These are phyloP conservation scores for Synergus umbraculus DNA, from an alignment of 2,888 invertebrate genomes.

Conservation along the genomic window DNA sequence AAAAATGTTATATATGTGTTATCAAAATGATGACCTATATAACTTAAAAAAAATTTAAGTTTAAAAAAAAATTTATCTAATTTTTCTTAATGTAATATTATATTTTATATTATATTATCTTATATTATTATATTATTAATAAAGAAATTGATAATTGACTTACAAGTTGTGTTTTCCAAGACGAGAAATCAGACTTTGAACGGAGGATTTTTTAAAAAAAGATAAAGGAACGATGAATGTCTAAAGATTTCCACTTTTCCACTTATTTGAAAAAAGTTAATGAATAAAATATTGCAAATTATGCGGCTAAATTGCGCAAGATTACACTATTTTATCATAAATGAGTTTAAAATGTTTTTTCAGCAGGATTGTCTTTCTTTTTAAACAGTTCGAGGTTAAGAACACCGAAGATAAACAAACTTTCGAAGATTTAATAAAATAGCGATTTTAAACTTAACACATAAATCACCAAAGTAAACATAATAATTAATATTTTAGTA, in stretches of 20 bases:
- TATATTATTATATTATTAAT: neutral
- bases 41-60: too few species aligned
- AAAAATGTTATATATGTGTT: too few species aligned
- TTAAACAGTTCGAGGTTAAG: neutral
- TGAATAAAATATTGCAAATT: too few species aligned
- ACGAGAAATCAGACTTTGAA: conserved; percentile 1
- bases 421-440: neutral
- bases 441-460: neutral
- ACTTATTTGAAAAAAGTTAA: neutral
- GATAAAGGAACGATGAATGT: neutral
- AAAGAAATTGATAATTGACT: neutral
- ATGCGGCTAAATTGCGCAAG: neutral
- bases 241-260: neutral
- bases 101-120: too few species aligned
- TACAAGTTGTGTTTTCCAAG: neutral
- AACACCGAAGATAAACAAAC: neutral
- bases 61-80: neutral
- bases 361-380: neutral
- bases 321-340: neutral
- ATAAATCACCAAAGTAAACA: neutral
- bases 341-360: neutral
- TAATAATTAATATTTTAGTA: neutral
- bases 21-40: too few species aligned
- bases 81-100: too few species aligned
- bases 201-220: neutral